Percentiles rank a stretch among this genome's conserved stretches.
phyloP scores from a whole-genome alignment of 2,113 vertebrate species.

The Python bivittatus region DNA sequence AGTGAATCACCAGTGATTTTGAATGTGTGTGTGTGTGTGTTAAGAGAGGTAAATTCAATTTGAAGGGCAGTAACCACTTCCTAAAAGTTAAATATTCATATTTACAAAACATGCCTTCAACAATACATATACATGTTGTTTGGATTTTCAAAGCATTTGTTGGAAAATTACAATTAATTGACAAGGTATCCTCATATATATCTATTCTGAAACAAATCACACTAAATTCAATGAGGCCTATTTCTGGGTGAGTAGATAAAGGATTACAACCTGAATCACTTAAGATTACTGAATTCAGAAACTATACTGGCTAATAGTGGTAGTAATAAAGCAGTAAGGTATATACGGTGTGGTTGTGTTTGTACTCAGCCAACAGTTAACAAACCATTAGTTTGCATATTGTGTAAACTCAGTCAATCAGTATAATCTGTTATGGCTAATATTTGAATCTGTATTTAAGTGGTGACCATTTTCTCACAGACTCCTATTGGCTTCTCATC shows the following conservation, averaged over 20 bases:
- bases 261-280: neutral
- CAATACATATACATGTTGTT: neutral
- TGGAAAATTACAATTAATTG: neutral
- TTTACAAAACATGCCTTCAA: neutral
- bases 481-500: neutral
- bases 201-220: neutral
- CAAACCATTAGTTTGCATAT: neutral
- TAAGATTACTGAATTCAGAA: neutral
- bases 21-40: neutral
- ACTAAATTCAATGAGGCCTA: neutral
- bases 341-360: neutral
- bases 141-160: neutral
- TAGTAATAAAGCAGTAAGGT: neutral
- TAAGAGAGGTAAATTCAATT: neutral
- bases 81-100: neutral
- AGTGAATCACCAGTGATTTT: neutral
- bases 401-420: neutral
- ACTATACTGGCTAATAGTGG: neutral
- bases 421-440: neutral
- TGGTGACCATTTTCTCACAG: neutral
- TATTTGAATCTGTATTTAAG: constrained; percentile 1
- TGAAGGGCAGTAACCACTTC: neutral
- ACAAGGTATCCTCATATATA: neutral
- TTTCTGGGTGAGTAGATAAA: neutral
- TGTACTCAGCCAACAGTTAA: neutral